Base-by-base conservation (phyloP, 2,797 vertebrate genomes). In the Ctenochaetus hawaiiensis region DNA sequence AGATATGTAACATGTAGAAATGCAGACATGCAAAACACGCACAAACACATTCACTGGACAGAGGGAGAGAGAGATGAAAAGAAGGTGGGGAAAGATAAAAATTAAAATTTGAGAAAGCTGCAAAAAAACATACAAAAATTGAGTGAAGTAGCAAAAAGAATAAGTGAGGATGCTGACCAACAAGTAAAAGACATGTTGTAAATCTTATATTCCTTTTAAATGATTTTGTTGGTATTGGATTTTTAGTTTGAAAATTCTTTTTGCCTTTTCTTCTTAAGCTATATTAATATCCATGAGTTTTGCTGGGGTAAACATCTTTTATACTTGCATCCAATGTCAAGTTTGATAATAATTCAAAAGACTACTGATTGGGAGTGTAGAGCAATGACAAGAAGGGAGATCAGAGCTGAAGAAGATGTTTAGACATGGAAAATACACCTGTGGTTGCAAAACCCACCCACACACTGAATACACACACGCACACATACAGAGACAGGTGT, bases 351-450 rank as follows among this genome's bases (percentile, higher is more conserved):
- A 18, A 52, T 54, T 39, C 30, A 39, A 45, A 71, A 30, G 43
- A 22, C 16, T 10, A 44, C 57, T n/a, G 26, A 64, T 10, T 18
- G 13, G 30, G 30, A 34, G 30, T 34, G 30, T 34, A 34, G 30
- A 34, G 30, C 30, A 44, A 20, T 7, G 14, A 66, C 20, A 26
- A 72, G 16, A 8, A 53, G 23, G 37, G 4, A 66, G 23, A 39
- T 23, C 22, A 60, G 18, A 71, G 49, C 16, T 41, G 59, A 59
- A 59, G 53, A 39, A 69, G n/a, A 73, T 73, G 63, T 43, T 57
- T 1, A 57, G 18, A 71, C 23, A 37, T 22, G 23, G 47, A 18
- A 61, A 77, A 80, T 17, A 56, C 56, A 89, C 77, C 67, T 87
- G 79, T 73, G 60, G 48, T 80, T 73, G 34, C n/a, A 64, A 64